Conservation (phyloP, 37 sponge, comb jelly and placozoan genomes). For the Cliona cf. orientalis region DNA sequence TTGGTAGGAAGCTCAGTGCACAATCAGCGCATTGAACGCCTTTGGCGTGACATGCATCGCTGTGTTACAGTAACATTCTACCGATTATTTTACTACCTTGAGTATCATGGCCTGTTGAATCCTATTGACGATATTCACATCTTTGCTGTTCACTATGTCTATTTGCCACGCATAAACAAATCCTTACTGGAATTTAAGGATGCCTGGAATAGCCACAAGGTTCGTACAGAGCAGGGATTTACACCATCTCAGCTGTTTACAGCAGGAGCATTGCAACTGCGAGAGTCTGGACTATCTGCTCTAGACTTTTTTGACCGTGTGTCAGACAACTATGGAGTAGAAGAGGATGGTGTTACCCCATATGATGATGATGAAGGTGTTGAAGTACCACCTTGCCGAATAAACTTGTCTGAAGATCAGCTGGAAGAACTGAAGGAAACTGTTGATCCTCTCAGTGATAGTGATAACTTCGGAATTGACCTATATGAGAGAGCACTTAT, state of each 20-base stretch:
- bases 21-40: constrained; percentile 65
- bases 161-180: constrained; percentile 41
- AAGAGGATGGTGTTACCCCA: constrained; percentile 5
- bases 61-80: constrained; percentile 59
- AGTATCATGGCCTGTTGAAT: constrained; percentile 27
- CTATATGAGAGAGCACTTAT: too few species aligned
- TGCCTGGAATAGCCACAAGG: constrained; percentile 53
- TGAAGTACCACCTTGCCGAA: neutral
- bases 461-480: constrained; percentile 47
- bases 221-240: constrained; percentile 40
- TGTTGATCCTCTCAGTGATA: constrained; percentile 31
- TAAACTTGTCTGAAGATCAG: constrained; percentile 5
- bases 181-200: constrained; percentile 36
- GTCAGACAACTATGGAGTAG: constrained; percentile 26
- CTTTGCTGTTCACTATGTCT: constrained; percentile 59
- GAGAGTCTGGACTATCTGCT: constrained; percentile 12
- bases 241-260: constrained; percentile 47
- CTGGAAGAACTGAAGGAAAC: neutral
- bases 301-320: constrained; percentile 37
- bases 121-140: constrained; percentile 36
- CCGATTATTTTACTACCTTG: constrained; percentile 62
- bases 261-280: constrained; percentile 21
- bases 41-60: constrained; percentile 64
- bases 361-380: constrained; percentile 34
- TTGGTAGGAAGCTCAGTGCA: constrained; percentile 58